phyloP scores from a whole-genome alignment of 2,113 vertebrate genomes.

The Corydoras maculifer region DNA sequence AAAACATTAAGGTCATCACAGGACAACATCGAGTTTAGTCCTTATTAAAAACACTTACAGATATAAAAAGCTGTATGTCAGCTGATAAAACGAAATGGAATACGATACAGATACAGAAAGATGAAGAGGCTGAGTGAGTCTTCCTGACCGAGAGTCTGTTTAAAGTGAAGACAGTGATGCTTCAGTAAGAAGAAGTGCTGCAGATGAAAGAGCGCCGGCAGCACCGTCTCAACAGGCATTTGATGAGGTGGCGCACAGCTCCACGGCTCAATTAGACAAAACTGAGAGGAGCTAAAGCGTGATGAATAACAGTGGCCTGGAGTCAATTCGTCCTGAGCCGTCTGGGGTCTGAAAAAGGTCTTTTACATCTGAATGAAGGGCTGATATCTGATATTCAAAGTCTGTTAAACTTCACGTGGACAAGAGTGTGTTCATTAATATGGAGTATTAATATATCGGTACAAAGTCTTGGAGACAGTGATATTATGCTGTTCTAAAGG shows the following conservation, averaged over 20 bases:
- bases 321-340: slow-evolving; percentile 15
- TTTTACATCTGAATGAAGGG: not conserved
- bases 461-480: no score
- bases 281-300: not conserved
- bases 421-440: no score
- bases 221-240: not conserved
- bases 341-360: not conserved
- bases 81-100: not conserved
- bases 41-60: no score
- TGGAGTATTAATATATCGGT: no score
- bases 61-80: not conserved
- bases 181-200: slow-evolving; percentile 24
- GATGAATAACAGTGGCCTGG: not conserved
- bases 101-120: no score
- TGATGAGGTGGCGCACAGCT: slow-evolving; percentile 23
- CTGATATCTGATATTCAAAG: no score
- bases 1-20: no score
- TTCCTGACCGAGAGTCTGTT: not conserved
- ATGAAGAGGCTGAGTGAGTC: no score
- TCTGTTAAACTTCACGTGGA: no score
- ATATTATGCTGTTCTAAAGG: no score
- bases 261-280: slow-evolving; percentile 28
- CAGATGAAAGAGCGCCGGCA: slow-evolving; percentile 17
- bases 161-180: slow-evolving; percentile 18
- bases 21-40: no score